A percentile compares a stretch with the other conserved stretches of the same genome.
Conservation (phyloP, 2,888 invertebrate species). For the Hydroisotoma schaefferi region DNA sequence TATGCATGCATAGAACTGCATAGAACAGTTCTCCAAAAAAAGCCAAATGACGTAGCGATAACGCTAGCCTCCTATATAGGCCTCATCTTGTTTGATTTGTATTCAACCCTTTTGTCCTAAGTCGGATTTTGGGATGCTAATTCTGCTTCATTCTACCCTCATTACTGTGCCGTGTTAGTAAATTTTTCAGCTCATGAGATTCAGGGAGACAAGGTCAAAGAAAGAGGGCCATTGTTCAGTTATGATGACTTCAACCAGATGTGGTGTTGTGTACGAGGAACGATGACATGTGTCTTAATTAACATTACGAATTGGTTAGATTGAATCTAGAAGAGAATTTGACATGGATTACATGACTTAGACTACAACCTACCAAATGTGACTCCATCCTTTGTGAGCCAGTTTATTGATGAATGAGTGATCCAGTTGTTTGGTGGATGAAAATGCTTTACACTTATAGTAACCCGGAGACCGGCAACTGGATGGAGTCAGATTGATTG, state of each 20-base stretch:
- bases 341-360: neutral
- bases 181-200: neutral
- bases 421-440: conserved; percentile 11
- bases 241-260: neutral
- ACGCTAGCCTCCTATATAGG: no score
- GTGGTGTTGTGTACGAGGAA: neutral
- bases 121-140: conserved; percentile 2
- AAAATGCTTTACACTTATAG: no score
- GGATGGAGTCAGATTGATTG: conserved; percentile 31
- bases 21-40: no score
- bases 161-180: neutral
- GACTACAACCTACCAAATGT: neutral
- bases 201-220: neutral
- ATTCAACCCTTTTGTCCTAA: conserved; percentile 15
- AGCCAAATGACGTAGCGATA: no score
- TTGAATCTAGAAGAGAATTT: neutral
- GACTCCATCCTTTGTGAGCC: neutral
- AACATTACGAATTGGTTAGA: conserved; percentile 12
- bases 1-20: neutral
- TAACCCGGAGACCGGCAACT: neutral
- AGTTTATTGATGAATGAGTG: conserved; percentile 16
- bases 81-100: conserved; percentile 8
- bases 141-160: conserved; percentile 6
- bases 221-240: neutral
- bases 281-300: conserved; percentile 11